phyloP scores from a whole-genome alignment of 2,888 invertebrate species.

The Dolichopus griseipennis region DNA sequence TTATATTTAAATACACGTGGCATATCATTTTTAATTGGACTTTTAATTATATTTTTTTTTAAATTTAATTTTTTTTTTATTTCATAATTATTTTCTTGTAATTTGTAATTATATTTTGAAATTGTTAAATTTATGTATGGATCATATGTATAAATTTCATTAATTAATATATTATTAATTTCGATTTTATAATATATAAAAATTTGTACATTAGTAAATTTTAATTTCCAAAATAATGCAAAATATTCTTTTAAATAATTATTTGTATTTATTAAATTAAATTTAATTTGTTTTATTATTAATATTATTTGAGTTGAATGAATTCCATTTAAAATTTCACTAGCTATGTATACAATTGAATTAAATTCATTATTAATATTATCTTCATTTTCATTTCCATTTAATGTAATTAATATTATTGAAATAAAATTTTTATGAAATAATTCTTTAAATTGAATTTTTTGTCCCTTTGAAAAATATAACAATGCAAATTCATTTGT shows the following conservation, averaged over 20 bases:
- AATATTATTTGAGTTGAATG: not conserved
- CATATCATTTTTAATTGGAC: constrained; percentile 29
- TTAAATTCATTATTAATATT: no score
- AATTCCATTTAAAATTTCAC: not conserved
- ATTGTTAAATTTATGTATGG: not conserved
- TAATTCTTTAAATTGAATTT: not conserved
- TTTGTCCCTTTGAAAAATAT: not conserved
- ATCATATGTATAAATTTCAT: constrained; percentile 7
- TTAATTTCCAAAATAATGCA: not conserved
- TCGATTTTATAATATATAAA: not conserved
- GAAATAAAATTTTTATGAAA: not conserved
- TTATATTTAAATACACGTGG: constrained; percentile 29
- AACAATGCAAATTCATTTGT: not conserved
- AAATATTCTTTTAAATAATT: not conserved
- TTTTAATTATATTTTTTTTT: constrained; percentile 24
- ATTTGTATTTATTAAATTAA: not conserved
- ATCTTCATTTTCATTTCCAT: not conserved
- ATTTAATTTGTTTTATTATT: not conserved
- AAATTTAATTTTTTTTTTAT: not conserved
- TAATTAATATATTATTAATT: not conserved
- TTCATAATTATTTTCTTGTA: not conserved
- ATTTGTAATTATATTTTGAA: not conserved
- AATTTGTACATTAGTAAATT: not conserved
- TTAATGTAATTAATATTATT: not conserved
- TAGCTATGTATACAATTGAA: not conserved